Conservation (phyloP, 1,140 invertebrate genomes). For the Brachionus koreanus region DNA sequence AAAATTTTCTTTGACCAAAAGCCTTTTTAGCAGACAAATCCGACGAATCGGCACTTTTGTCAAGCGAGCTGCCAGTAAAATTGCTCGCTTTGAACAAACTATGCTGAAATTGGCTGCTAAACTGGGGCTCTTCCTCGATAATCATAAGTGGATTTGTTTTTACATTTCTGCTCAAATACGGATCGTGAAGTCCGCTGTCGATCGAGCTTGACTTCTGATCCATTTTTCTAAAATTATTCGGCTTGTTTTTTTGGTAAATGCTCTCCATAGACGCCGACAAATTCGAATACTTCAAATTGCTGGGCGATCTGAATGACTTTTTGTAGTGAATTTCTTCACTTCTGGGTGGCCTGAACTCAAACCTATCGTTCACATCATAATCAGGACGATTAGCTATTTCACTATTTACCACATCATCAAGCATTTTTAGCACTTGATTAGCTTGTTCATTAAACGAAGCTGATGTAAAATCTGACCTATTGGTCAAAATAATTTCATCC, state of each 20-base stretch:
- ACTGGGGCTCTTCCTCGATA: conserved; percentile 16
- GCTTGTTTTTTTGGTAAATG: conserved; percentile 5
- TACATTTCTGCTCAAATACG: background rate
- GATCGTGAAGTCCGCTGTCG: background rate
- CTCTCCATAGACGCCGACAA: background rate
- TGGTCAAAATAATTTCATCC: background rate
- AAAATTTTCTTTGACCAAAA: background rate
- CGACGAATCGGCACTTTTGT: background rate
- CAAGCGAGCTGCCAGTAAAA: background rate
- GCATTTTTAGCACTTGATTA: background rate
- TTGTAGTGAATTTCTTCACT: background rate
- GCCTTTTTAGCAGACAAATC: background rate
- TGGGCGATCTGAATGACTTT: background rate
- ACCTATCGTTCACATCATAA: background rate
- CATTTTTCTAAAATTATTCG: background rate
- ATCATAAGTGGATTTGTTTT: conserved; percentile 9
- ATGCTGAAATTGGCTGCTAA: background rate
- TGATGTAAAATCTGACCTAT: conserved; percentile 23
- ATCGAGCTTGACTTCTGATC: conserved; percentile 12
- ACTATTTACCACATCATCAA: conserved; percentile 13
- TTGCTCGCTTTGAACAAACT: background rate
- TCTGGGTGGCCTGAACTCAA: background rate
- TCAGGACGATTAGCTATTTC: background rate
- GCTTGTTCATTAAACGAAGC: conserved; percentile 18
- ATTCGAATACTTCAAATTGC: background rate